These are phyloP conservation scores for Selenia dentaria DNA, from an alignment of 2,888 invertebrate species.

Conservation along the genomic window DNA sequence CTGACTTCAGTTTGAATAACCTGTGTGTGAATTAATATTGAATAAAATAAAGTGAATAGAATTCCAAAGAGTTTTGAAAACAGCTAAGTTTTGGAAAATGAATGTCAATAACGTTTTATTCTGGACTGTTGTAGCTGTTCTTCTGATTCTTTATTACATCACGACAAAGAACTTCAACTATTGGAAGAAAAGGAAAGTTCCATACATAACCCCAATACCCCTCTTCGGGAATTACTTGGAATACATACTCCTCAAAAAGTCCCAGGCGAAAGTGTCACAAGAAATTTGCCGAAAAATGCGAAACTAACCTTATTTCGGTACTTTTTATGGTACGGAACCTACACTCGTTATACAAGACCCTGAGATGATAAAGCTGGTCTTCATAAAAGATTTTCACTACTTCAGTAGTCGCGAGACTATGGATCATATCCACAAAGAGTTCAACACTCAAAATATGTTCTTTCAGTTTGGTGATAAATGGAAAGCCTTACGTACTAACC, in stretches of 20 bases:
- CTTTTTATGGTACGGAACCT: constrained; percentile 29
- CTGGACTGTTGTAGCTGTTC: not conserved
- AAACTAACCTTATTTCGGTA: constrained; percentile 17
- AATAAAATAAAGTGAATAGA: no score
- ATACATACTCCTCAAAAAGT: constrained; percentile 22
- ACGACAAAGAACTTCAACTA: constrained; percentile 21
- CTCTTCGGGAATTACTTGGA: constrained; percentile 31
- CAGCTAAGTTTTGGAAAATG: no score
- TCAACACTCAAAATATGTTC: constrained; percentile 33
- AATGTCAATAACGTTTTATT: no score
- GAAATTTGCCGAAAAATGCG: constrained; percentile 11
- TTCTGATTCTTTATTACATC: constrained; percentile 10
- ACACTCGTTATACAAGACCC: constrained; percentile 35
- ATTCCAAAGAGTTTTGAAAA: no score
- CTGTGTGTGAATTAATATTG: no score
- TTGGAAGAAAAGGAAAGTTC: constrained; percentile 28
- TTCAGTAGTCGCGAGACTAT: constrained; percentile 35
- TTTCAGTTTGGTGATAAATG: constrained; percentile 36
- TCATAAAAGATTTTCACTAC: constrained; percentile 39
- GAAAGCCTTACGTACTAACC: constrained; percentile 37
- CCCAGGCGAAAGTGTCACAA: constrained; percentile 12
- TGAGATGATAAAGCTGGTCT: constrained; percentile 36
- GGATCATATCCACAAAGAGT: constrained; percentile 31
- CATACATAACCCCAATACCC: constrained; percentile 21
- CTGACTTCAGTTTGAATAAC: no score